phyloP scores from a whole-genome alignment of 2,797 vertebrate genomes.

The Oceanodroma leucorhoa region DNA sequence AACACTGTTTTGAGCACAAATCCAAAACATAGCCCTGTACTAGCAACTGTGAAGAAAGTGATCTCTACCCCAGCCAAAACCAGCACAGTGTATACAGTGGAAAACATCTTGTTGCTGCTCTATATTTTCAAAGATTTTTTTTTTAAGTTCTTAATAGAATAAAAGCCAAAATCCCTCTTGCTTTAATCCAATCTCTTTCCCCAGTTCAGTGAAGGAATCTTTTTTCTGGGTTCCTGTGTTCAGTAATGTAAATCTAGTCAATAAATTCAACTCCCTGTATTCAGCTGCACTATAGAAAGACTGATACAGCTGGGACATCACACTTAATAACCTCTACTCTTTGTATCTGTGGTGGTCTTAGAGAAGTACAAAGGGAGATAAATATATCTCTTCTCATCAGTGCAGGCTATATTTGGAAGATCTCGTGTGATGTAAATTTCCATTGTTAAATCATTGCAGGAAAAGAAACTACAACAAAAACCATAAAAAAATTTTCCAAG shows the following conservation, averaged over 20 bases:
- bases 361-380: conserved; percentile 2
- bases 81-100: background rate
- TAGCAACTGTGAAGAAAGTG: too few relatives aligned
- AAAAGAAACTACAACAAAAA: background rate
- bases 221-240: background rate
- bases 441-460: background rate
- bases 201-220: background rate
- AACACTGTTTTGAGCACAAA: too few relatives aligned
- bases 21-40: too few relatives aligned
- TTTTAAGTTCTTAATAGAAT: background rate
- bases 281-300: background rate
- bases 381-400: conserved; percentile 37
- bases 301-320: background rate
- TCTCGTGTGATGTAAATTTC: background rate
- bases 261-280: background rate
- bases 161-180: background rate
- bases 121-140: background rate
- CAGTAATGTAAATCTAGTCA: background rate
- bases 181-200: background rate
- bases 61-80: too few relatives aligned
- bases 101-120: background rate
- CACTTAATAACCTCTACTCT: background rate
- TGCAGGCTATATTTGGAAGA: conserved; percentile 7
- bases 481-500: background rate
- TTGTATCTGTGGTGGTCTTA: conserved; percentile 16